Evolutionary conservation across 2,888 invertebrate species (phyloP), one percentile per base, ranked within the genome.

Genomic region (Aspidapion aeneum): DNA sequence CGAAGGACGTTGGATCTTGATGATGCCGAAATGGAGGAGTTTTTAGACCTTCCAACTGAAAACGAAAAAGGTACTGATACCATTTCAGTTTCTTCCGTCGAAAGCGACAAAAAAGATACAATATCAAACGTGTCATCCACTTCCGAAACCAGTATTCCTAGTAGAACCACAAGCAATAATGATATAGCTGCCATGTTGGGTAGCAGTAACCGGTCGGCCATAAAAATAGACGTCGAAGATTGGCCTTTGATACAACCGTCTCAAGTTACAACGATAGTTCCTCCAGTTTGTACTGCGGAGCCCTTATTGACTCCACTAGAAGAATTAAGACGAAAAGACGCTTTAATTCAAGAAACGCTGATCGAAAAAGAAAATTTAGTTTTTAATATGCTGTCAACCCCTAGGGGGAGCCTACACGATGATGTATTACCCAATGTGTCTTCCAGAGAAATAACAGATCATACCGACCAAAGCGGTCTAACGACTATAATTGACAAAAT

Each of bases 231-330:
- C 66, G 86, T 85, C 51, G 85, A 87, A 70, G 86, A 80, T 70
- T 80, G 85, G 76, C 84, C 86, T 58, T 82, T 89, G 68, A 86
- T 88, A 71, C 86, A 88, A 74, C 90, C 91, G 54, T 86, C 87
- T 65, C 90, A 91, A 79, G 90, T 91, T 73, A 86, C 87, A 73
- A 85, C 91, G 66, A 87, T 87, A 73, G 86, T 88, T 73, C 86
- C 87, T 72, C 87, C 90, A 61, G 87, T 91, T 59, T 88, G 88
- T 74, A 86, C 87, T 61, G 91, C 92, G 18, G 88, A 91, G 77
- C 88, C 90, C 68, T 89, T 90, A 74, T 82, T 91, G 73, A 91
- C 91, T 66, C 90, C 91, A 70, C 84, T 90, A 90, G 93, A 93
- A 80, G 86, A 86, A 80, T 82, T 93, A 67, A 84, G 89, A 68